Conservation (phyloP, 2,113 vertebrate genomes). For the Pelvicachromis taeniatus region DNA sequence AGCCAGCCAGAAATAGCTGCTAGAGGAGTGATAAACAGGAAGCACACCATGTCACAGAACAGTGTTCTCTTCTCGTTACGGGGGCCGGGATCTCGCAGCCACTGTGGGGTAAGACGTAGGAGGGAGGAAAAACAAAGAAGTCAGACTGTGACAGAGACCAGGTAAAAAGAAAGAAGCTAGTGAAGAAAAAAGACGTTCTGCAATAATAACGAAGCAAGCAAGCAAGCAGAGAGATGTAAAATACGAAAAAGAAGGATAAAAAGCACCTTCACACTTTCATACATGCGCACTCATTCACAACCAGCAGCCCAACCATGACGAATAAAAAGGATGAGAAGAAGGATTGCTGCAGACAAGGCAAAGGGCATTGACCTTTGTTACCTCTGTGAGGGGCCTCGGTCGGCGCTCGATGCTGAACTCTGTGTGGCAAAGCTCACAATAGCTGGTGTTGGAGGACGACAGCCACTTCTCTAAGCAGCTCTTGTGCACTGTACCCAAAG, state of each 20-base stretch:
- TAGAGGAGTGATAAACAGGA: conserved; percentile 92
- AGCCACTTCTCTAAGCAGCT: conserved; percentile 97
- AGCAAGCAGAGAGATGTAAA: neutral
- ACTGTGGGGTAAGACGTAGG: conserved; percentile 65
- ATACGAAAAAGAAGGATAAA: neutral
- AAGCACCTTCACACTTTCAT: neutral
- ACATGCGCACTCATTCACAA: neutral
- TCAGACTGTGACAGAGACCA: neutral
- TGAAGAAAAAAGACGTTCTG: neutral
- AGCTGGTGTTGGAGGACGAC: conserved; percentile 96
- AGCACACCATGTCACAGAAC: conserved; percentile 95
- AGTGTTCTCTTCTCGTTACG: conserved; percentile 92
- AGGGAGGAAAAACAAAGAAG: neutral
- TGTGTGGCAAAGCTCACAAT: conserved; percentile 96
- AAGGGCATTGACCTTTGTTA: conserved; percentile 65
- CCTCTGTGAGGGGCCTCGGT: conserved; percentile 89
- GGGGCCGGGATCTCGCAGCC: conserved; percentile 89
- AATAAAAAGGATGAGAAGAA: neutral
- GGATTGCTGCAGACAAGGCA: conserved; percentile 25
- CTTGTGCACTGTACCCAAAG: conserved; percentile 91
- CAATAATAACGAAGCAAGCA: neutral
- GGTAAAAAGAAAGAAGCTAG: neutral
- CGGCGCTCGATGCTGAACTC: conserved; percentile 90
- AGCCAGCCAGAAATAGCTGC: conserved; percentile 95
- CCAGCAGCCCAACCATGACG: neutral